Conservation (phyloP, 2,888 invertebrate species). For the Blomia tropicalis region DNA sequence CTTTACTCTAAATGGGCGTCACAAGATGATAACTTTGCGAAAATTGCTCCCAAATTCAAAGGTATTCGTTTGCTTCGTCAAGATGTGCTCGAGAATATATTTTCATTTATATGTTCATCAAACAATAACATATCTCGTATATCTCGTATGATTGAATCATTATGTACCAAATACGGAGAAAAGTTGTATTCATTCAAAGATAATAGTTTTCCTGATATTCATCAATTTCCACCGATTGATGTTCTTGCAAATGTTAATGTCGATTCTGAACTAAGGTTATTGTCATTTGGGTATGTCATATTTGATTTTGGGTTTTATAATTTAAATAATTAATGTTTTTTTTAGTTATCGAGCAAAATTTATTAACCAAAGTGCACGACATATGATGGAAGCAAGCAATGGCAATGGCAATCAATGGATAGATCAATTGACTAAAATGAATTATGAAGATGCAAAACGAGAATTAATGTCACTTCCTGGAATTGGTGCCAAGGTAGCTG, state of each 20-base stretch:
- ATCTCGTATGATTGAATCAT: conserved; percentile 71
- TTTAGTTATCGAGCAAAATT: conserved; percentile 57
- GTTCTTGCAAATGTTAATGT: conserved; percentile 46
- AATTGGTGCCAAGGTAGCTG: conserved; percentile 90
- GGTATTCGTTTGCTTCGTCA: conserved; percentile 82
- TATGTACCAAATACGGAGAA: conserved; percentile 63
- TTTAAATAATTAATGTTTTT: background rate
- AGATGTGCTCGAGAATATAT: conserved; percentile 76
- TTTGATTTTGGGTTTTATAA: background rate
- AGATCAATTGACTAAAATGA: conserved; percentile 46
- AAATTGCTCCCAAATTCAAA: conserved; percentile 47
- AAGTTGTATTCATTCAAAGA: conserved; percentile 52
- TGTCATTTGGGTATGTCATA: conserved; percentile 38
- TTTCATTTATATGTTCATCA: conserved; percentile 91
- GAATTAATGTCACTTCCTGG: conserved; percentile 65
- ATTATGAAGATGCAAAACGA: conserved; percentile 54
- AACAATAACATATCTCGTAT: conserved; percentile 89
- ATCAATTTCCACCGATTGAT: conserved; percentile 63
- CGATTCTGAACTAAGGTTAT: conserved; percentile 50
- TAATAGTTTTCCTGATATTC: conserved; percentile 41
- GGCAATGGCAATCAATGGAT: conserved; percentile 49
- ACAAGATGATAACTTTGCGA: conserved; percentile 55
- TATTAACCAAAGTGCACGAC: conserved; percentile 55
- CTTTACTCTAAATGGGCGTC: conserved; percentile 57
- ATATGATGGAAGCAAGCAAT: conserved; percentile 50